Evolutionary conservation across 2,113 vertebrate genomes (phyloP), one percentile per base, ranked within the genome.

Genomic region (Phocoena sinus): DNA sequence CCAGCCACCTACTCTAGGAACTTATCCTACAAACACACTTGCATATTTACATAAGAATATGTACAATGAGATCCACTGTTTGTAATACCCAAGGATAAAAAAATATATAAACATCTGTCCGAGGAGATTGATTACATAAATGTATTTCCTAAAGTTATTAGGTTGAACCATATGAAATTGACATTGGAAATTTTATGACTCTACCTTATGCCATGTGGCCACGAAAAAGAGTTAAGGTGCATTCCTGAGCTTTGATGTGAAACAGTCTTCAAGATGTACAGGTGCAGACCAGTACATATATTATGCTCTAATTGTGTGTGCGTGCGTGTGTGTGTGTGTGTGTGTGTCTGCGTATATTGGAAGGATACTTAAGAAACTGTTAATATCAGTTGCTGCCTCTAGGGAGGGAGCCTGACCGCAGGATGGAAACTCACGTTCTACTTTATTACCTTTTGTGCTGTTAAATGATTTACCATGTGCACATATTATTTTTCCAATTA

Each of bases 41-140:
- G 76, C 65, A 36, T 33, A 47, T 84, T 70, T 28, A 70, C 28
- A 74, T n/a, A 93, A 88, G 60, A 96, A 84, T 73, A 73, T 31
- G 38, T 44, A 81, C 63, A 77, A 62, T 5, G 62, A 79, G 11
- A 93, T 13, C 62, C 26, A 71, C 26, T 89, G n/a, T 91, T 90
- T 93, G 31, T 77, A 96, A 77, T 56, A 93, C 14, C 10, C 86
- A 86, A 77, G 68, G 47, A 96, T 82, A 21, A 85, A 81, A 87
- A 71, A 74, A 33, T 23, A 83, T 7, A 67, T 31, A 83, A 60
- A 84, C 8, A 1, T 60, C 79, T 89, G 21, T 44, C 47, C 17
- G 21, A 65, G 26, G 73, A 91, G 77, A 81, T 33, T 12, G 33
- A 89, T 76, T 93, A 89, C 62, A 91, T 63, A 97, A 95, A 85